phyloP scores from a whole-genome alignment of 92 coral and sea anemone genomes.

The Epizoanthus illoricatus region DNA sequence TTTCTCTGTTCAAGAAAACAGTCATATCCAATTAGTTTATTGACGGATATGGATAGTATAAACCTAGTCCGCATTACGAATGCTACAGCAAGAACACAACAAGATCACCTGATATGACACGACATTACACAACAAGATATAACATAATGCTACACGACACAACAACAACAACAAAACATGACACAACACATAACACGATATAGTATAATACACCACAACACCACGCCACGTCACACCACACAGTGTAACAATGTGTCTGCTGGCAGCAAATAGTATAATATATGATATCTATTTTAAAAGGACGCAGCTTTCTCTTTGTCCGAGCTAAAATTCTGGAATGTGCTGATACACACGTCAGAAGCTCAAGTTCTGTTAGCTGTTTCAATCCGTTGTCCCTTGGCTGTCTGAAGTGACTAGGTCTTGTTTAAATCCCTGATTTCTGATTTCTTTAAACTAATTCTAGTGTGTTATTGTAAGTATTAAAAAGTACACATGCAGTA shows the following conservation, averaged over 20 bases:
- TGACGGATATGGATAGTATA: background rate
- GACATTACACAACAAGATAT: background rate
- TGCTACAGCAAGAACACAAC: background rate
- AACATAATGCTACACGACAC: background rate
- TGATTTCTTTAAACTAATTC: no score
- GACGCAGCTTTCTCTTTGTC: no score
- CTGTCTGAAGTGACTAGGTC: no score
- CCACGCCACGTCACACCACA: background rate
- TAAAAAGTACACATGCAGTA: no score
- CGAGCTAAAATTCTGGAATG: no score
- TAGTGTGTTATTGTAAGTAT: no score
- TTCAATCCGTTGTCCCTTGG: no score
- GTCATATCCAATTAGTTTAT: background rate
- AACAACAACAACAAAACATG: background rate
- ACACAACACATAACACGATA: background rate
- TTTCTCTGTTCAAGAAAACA: constrained; percentile 54
- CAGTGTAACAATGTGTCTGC: background rate
- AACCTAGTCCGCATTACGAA: background rate
- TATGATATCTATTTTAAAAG: no score
- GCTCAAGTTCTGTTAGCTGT: no score
- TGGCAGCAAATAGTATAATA: no score
- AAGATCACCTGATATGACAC: background rate
- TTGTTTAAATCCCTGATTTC: no score
- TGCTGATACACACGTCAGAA: no score
- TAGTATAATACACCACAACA: background rate